Evolutionary conservation across 2,888 invertebrate genomes (phyloP).

Genomic region (Aradus depressus): DNA sequence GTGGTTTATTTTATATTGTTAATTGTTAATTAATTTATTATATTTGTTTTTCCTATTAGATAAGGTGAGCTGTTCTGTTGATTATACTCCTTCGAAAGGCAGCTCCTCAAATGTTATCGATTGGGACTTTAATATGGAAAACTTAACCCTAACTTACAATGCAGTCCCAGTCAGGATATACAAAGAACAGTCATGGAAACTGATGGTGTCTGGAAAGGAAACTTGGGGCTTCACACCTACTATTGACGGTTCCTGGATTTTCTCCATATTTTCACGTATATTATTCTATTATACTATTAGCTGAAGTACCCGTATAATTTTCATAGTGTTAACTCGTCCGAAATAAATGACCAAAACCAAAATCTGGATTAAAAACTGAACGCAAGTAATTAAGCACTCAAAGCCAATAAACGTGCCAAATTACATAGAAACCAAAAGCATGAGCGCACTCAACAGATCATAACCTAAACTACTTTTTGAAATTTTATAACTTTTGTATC

Average conservation of each 20-base stretch:
- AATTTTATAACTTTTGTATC: too few relatives aligned
- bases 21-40: too few relatives aligned
- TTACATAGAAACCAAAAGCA: too few relatives aligned
- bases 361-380: too few relatives aligned
- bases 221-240: conserved; percentile 13
- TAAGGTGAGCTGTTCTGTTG: conserved; percentile 3
- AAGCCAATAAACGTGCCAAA: too few relatives aligned
- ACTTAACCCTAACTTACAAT: neutral
- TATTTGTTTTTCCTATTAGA: conserved; percentile 1
- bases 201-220: conserved; percentile 3
- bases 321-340: neutral
- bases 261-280: conserved; percentile 9
- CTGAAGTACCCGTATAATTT: neutral
- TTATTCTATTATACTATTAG: neutral
- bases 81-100: neutral
- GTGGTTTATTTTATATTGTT: too few relatives aligned
- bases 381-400: too few relatives aligned
- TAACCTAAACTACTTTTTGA: too few relatives aligned
- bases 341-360: too few relatives aligned
- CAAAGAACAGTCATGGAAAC: conserved; percentile 5
- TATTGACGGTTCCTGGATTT: conserved; percentile 7
- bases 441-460: too few relatives aligned
- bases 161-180: neutral
- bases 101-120: neutral
- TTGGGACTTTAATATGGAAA: neutral